Base-by-base conservation (phyloP, 2,888 invertebrate species). In the Caenorhabditis sp. region DNA sequence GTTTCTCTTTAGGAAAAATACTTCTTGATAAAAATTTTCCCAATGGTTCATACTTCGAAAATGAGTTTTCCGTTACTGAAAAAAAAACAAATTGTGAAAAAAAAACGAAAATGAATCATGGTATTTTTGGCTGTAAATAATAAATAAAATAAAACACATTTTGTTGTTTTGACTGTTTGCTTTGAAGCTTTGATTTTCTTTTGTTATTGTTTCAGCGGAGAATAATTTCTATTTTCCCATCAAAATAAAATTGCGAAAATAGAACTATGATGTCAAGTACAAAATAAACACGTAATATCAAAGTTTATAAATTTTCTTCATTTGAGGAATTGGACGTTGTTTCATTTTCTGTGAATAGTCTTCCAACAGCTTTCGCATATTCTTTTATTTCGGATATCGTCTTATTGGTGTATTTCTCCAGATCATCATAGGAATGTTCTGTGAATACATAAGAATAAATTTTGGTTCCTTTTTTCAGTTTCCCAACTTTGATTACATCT, bases 401-500 rank as follows among this genome's bases (percentile, higher is more conserved):
- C 19, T 37, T 36, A 1, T 55, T 55, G 0, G 69, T 67, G 21
- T 62, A 51, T 21, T 53, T 70, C 14, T 54, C 24, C 27, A 75
- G 49, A 49, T 69, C 69, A 17, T 24, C 21, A 36, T 67, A 65
- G 0, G 75, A 50, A 27, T 64, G 37, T 23, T 75, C 67, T 1
- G 75, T 75, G 43, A 75, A 75, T 6, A 69, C 62, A 37, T 75
- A 75, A 0, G 69, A 66, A 37, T 75, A 75, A 3, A 67, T 75
- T 58, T 64, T 63, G 1, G 66, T 36, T 58, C 75, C 75, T 27
- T 75, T 75, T 26, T 55, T 60, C 43, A 73, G 24, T 43, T 73
- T 73, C n/a, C 69, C 74, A 1, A 21, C 14, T 21, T 63, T 69
- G 0, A 50, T 36, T 6, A 60, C 12, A 49, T 17, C 27, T 10